Evolutionary conservation across 2,888 invertebrate species (phyloP), one percentile per base, ranked within the genome.

Genomic region (Hartigia nigra): DNA sequence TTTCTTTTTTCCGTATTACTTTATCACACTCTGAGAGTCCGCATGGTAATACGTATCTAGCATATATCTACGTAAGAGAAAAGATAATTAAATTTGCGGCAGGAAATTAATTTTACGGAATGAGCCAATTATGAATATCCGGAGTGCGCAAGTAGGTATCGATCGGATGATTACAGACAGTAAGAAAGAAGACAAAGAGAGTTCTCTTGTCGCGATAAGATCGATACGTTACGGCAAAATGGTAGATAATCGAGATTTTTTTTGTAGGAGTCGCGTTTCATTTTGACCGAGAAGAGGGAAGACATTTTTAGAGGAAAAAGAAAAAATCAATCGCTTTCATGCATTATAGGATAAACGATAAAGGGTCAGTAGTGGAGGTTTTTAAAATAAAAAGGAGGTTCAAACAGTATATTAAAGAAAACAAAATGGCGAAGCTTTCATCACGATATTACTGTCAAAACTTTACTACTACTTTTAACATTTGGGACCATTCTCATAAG

Each of bases 401-500:
- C 23, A 55, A 55, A 55, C 55, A 55, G 55, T 55, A 55, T 55
- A 55, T 55, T 23, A 55, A 55, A 23, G 55, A 55, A 75, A 36
- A 34, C 36, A 14, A 36, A 70, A 69, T n/a, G 69, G 74, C 36
- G 9, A 75, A 72, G 74, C 76, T 79, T 77, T 79, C 69, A 76
- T 36, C 74, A 74, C 32, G 31, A 77, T 77, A 77, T 77, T 74
- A 37, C 23, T 75, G n/a, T 36, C 75, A 32, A 23, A 72, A 32
- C 76, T 69, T 75, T 77, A 75, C 82, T 83, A 87, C 86, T 89
- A 86, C 86, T 89, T 87, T 87, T 88, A 88, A 90, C 86, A 89
- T 89, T 89, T 88, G 90, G 90, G 90, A 90, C 90, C 90, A 90
- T 87, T 87, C 86, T 90, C 87, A 86, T 88, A 88, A 87, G 87